Percentiles rank a stretch among this genome's conserved stretches.
These are phyloP conservation scores for Tetranychus piercei DNA, from an alignment of 2,888 invertebrate genomes.

Conservation along the genomic window DNA sequence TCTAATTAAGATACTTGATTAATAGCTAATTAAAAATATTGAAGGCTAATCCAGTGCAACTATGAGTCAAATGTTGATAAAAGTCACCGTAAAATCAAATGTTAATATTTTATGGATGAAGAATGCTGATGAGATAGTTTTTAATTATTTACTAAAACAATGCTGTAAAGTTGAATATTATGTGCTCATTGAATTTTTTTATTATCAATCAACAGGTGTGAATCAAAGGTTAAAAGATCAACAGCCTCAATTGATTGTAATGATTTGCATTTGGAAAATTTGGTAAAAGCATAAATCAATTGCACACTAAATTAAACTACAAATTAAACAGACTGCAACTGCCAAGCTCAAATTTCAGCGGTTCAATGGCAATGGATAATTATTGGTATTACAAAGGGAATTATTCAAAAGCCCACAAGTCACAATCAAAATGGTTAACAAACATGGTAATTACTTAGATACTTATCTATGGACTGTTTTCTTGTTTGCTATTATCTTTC, in stretches of 20 bases:
- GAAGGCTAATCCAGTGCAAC: no score
- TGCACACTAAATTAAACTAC: not conserved
- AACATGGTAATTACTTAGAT: not conserved
- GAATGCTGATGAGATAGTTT: no score
- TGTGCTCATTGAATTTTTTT: no score
- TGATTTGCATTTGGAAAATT: not conserved
- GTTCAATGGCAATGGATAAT: not conserved
- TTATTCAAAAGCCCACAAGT: not conserved
- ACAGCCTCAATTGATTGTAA: not conserved
- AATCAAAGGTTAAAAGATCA: not conserved
- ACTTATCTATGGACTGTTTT: not conserved
- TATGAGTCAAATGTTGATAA: no score
- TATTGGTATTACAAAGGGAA: no score
- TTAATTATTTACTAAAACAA: no score
- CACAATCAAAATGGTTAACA: not conserved
- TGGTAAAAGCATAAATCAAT: not conserved
- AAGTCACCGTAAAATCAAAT: no score
- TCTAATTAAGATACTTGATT: no score
- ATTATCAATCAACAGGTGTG: not conserved
- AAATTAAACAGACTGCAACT: not conserved
- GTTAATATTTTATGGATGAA: no score
- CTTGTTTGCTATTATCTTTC: not conserved
- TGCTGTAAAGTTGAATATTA: no score
- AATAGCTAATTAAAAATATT: no score
- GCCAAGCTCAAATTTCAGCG: not conserved